phyloP scores from a whole-genome alignment of 2,797 vertebrate genomes.

The Pangasius djambal region DNA sequence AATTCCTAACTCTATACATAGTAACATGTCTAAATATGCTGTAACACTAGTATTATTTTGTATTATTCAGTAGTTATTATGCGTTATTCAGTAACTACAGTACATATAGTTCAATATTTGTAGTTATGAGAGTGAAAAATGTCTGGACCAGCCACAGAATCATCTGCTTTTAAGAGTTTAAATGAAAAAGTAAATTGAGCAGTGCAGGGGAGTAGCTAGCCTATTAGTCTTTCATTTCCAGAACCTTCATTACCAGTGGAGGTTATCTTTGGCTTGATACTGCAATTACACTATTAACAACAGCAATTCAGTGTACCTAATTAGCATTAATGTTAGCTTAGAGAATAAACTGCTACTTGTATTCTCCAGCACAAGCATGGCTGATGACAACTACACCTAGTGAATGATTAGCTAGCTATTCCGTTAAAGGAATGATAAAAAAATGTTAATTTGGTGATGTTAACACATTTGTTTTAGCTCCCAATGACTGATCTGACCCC shows the following conservation, averaged over 20 bases:
- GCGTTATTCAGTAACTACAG: not conserved
- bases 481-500: not conserved
- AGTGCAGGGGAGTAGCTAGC: not conserved
- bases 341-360: not conserved
- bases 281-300: constrained; percentile 1
- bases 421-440: not conserved
- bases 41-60: not conserved
- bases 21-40: not conserved
- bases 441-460: not conserved
- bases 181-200: not conserved
- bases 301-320: not conserved
- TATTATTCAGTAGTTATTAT: not conserved
- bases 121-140: not conserved
- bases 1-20: not conserved
- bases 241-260: not conserved
- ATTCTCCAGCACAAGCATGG: not conserved
- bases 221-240: not conserved
- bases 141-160: not conserved
- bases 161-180: not conserved
- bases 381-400: not conserved
- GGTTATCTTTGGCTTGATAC: constrained; percentile 9
- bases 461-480: not conserved
- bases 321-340: not conserved
- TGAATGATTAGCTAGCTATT: not conserved
- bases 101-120: not conserved